Conservation (phyloP, 2,888 invertebrate species). For the Helicoverpa assulta region DNA sequence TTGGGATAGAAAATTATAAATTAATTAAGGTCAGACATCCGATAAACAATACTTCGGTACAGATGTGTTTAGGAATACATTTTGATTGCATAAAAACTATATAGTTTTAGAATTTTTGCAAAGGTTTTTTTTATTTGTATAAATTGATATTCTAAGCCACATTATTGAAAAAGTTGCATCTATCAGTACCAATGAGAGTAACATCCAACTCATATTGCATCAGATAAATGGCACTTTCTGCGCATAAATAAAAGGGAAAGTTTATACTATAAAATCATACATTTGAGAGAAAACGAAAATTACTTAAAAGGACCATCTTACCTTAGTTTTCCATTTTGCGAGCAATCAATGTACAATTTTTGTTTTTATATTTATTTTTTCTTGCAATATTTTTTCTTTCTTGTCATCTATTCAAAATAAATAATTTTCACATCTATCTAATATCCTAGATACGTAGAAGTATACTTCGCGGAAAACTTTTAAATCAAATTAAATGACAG, state of each 20-base stretch:
- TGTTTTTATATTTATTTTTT: neutral
- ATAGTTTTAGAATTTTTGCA: too few relatives aligned
- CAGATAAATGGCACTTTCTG: slow-evolving; percentile 37
- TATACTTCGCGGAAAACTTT: neutral
- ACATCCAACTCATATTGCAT: slow-evolving; percentile 12
- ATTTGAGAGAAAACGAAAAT: slow-evolving; percentile 1
- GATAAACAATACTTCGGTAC: too few relatives aligned
- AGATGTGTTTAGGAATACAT: too few relatives aligned
- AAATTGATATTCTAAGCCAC: too few relatives aligned
- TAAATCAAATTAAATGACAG: neutral
- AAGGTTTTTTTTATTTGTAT: too few relatives aligned
- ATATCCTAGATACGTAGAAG: slow-evolving; percentile 3
- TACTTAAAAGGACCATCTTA: slow-evolving; percentile 3
- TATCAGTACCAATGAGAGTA: neutral
- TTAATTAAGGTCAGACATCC: too few relatives aligned
- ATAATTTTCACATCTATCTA: neutral
- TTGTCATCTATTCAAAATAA: too few relatives aligned
- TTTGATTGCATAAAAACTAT: too few relatives aligned
- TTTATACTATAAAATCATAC: neutral
- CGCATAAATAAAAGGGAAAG: slow-evolving; percentile 20
- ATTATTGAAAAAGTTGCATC: too few relatives aligned
- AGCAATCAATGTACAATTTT: too few relatives aligned
- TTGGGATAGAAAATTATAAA: too few relatives aligned
- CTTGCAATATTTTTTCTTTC: neutral
- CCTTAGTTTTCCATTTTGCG: slow-evolving; percentile 3